A percentile compares a stretch with the other conserved stretches of the same genome.
Evolutionary conservation across 1,140 invertebrate genomes (phyloP).

Genomic region (Drosophila sturtevanti): DNA sequence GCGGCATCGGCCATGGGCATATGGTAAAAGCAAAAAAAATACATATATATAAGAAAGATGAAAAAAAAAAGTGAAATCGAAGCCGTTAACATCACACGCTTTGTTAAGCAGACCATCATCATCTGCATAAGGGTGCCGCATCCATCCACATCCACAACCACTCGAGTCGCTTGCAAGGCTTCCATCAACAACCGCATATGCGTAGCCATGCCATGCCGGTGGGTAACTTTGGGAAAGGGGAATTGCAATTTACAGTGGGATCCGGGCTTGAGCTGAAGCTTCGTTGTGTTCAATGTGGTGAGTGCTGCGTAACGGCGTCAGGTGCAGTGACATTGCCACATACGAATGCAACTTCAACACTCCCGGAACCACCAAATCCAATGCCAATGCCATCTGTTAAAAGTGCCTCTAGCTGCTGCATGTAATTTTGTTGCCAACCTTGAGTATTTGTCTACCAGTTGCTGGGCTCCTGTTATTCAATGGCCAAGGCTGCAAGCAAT

Average conservation of each 20-base stretch:
- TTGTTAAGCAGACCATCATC: constrained; percentile 38
- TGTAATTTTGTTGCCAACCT: constrained; percentile 65
- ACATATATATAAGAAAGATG: background rate
- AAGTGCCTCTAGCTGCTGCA: constrained; percentile 32
- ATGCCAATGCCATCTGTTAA: constrained; percentile 16
- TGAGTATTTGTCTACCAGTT: constrained; percentile 43
- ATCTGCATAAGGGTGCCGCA: constrained; percentile 3
- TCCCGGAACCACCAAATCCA: background rate
- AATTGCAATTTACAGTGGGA: constrained; percentile 11
- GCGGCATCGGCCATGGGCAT: background rate
- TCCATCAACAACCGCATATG: constrained; percentile 48
- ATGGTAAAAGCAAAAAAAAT: background rate
- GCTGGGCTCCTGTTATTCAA: constrained; percentile 55
- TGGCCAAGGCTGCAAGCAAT: constrained; percentile 50
- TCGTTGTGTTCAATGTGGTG: constrained; percentile 39
- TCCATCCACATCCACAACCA: constrained; percentile 7
- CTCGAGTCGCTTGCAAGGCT: constrained; percentile 54
- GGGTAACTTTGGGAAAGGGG: constrained; percentile 28
- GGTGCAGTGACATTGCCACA: constrained; percentile 76
- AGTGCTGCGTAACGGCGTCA: constrained; percentile 58
- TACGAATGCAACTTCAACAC: background rate
- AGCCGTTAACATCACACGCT: constrained; percentile 60
- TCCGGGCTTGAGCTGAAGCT: background rate
- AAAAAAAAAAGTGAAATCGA: constrained; percentile 73
- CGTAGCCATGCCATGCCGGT: constrained; percentile 20